Evolutionary conservation across 2,888 invertebrate species (phyloP), one percentile per base, ranked within the genome.

Genomic region (Ganaspis brasiliensis): DNA sequence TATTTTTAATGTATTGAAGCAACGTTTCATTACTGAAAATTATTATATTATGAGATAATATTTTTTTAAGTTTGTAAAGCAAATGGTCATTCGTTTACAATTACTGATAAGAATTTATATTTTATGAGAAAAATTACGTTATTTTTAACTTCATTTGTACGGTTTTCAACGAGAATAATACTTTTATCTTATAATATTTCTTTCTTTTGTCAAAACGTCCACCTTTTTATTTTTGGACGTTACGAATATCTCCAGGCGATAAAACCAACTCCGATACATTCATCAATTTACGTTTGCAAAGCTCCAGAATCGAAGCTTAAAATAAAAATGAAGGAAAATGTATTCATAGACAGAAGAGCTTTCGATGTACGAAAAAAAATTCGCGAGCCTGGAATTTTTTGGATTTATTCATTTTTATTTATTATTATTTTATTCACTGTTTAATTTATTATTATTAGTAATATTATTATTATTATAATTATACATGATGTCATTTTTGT

Each of bases 41-140:
- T n/a, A n/a, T n/a, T n/a, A 63, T 63, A 14, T 40, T 67, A 14
- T 14, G 24, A 67, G 67, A 67, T 67, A 67, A 67, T 16, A 16
- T 49, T 52, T 52, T 19, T n/a, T 3, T 14, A 12, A 21, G 1
- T 19, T 52, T 52, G 19, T n/a, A 6, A 45, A 67, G 45, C 45
- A 67, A 67, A n/a, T 67, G 21, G 45, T 45, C 67, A 67, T 45
- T n/a, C 14, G 24, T 26, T 59, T n/a, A 59, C 31, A 26, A 26
- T 8, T 14, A n/a, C 24, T 45, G 67, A 67, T 67, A 67, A 2
- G 40, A 24, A 3, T n/a, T 26, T 45, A 21, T 45, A 24, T 67
- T 67, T 67, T 40, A n/a, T 21, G 12, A 63, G 21, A 49, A 67
- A 9, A 67, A 45, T 67, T 26, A 59, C 31, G 2, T n/a, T 26